Conservation (phyloP, 1,140 invertebrate genomes). For the Listronotus oregonensis region DNA sequence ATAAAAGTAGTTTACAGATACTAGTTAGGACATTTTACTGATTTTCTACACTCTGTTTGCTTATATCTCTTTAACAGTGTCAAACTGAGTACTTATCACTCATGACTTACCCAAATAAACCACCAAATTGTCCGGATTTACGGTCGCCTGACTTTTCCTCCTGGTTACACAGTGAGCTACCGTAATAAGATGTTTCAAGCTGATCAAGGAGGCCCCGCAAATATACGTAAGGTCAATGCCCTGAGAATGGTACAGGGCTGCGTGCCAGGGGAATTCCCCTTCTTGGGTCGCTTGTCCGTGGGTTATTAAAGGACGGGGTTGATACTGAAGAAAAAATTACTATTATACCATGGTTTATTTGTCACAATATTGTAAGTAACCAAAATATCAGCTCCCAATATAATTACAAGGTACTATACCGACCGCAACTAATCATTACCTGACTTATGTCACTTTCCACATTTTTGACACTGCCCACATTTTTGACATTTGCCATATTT, state of each 20-base stretch:
- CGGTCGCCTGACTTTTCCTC: constrained; percentile 41
- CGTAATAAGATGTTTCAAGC: constrained; percentile 74
- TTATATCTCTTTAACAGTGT: too few species aligned
- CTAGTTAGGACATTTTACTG: not conserved
- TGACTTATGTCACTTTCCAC: too few species aligned
- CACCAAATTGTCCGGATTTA: constrained; percentile 46
- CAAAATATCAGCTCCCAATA: too few species aligned
- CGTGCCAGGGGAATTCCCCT: constrained; percentile 53
- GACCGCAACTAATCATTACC: too few species aligned
- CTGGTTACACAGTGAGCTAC: constrained; percentile 79
- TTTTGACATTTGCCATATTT: too few species aligned
- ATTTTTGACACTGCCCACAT: too few species aligned
- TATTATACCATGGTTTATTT: not conserved
- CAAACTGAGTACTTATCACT: too few species aligned
- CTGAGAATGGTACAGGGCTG: constrained; percentile 49
- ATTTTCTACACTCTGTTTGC: too few species aligned
- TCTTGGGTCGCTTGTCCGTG: constrained; percentile 50
- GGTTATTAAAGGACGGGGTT: constrained; percentile 50
- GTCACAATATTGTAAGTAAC: too few species aligned
- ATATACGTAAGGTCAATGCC: constrained; percentile 58
- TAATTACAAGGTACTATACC: too few species aligned
- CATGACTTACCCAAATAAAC: constrained; percentile 49
- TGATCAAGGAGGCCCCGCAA: constrained; percentile 83
- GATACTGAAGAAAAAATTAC: constrained; percentile 38
- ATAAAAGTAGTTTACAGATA: too few species aligned